Percentiles rank a stretch among this genome's conserved stretches.
These are phyloP conservation scores for Agonopterix heracliana DNA, from an alignment of 2,888 invertebrate genomes.

Conservation along the genomic window DNA sequence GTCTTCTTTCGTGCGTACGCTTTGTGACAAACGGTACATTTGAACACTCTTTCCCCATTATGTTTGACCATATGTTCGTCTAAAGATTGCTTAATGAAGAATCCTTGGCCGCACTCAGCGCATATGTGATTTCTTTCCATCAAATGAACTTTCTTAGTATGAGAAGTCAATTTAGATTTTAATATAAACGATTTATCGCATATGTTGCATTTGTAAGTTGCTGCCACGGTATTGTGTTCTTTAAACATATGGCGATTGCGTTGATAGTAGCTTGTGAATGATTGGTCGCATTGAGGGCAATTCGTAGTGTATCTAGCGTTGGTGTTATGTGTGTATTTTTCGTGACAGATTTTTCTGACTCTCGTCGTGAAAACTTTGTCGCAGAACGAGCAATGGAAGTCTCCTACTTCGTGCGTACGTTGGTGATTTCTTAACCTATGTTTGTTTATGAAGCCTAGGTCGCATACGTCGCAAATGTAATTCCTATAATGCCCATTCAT, in stretches of 20 bases:
- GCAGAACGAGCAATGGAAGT: constrained; percentile 51
- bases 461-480: constrained; percentile 57
- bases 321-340: constrained; percentile 58
- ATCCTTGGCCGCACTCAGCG: constrained; percentile 55
- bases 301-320: constrained; percentile 50
- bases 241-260: constrained; percentile 57
- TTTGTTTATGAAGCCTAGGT: constrained; percentile 56
- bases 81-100: constrained; percentile 57
- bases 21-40: constrained; percentile 53
- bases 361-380: constrained; percentile 54
- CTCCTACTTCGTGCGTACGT: constrained; percentile 49
- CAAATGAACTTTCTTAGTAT: constrained; percentile 60
- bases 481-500: constrained; percentile 66
- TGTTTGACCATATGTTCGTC: constrained; percentile 66
- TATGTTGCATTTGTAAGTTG: constrained; percentile 58
- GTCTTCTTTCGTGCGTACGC: constrained; percentile 64
- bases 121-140: constrained; percentile 64
- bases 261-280: constrained; percentile 58
- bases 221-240: constrained; percentile 50
- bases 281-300: constrained; percentile 55
- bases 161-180: constrained; percentile 56
- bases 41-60: constrained; percentile 54
- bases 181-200: constrained; percentile 59
- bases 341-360: constrained; percentile 50
- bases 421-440: constrained; percentile 54